Evolutionary conservation across 2,888 invertebrate species (phyloP), one percentile per base, ranked within the genome.

Genomic region (Barypeithes pellucidus): DNA sequence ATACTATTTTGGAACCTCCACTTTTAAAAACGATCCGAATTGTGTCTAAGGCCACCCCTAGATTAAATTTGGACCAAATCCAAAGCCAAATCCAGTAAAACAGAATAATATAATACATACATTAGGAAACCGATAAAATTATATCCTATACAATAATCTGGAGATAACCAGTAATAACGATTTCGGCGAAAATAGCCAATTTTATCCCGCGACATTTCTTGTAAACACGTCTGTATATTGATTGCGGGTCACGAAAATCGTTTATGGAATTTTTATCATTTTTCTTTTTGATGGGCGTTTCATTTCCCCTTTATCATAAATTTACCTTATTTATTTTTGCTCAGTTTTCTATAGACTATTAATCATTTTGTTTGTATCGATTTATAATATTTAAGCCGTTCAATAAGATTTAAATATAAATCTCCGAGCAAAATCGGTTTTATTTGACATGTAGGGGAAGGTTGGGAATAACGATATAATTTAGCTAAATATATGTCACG

Each of bases 181-280:
- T 43, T 43, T 12, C 16, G 33, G 16, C 7, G 12, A 16, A 62
- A 69, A 39, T 57, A 29, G 65, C 29, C 63, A 57, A 65, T 65
- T 47, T 59, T 71, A 66, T 71, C 65, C 60, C 22, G 47, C 52
- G 36, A 52, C 33, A 63, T 70, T 45, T 43, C 45, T 43, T 45
- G 45, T 24, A 18, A 45, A 62, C 70, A 65, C 71, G 65, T 65
- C 59, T 41, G 36, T 8, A 20, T 70, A 70, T 70, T 65, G 71
- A 71, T 71, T 65, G 50, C 63, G 14, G 65, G 43, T 47, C 61
- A 41, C 60, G 61, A 61, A 68, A 50, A 63, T 47, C 45, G 43
- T 54, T 57, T 71, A 45, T 47, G 45, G 36, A 43, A 59, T 54
- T 71, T 65, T 71, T 59, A 43, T 71, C 71, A 65, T 65, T 71